Base-by-base conservation (phyloP, 2,888 invertebrate genomes). In the Notocelia uddmanniana region DNA sequence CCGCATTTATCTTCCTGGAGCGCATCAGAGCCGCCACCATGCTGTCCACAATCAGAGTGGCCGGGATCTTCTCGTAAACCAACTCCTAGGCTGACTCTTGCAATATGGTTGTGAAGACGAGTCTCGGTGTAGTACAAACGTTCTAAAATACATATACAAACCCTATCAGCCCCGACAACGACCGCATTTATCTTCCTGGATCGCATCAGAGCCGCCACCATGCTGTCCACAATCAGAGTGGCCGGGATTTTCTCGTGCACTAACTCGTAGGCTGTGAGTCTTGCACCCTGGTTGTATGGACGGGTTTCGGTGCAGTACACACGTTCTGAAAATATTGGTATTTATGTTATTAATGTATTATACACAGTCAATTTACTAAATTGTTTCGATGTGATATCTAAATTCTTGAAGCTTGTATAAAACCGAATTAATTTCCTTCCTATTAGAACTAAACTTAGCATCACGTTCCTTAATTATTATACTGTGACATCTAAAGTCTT, bases 161-260 rank as follows among this genome's bases (percentile, higher is more conserved):
- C 98, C 86, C 99, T 95, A 88, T 99, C 99, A 60, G 99, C 99
- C 19, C 99, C 99, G 21, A 99, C 98, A n/a, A 99, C 96, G 9
- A 99, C 98, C 0, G 98, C 99, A 45, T 96, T 96, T 73, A 99
- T 96, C 76, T 96, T 95, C 83, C 96, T 95, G 15, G 95, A 95
- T 78, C 96, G 96, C 97, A 99, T 97, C 59, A 99, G 94, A 19
- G 98, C 97, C 5, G 98, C 97, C 2, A 98, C 99, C 97, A 98
- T 98, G 85, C 97, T 97, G 88, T 99, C 99, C 82, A 98, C 97
- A 75, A 99, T 96, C 67, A 99, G 93, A 0, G 98, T 98, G 31
- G 97, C 96, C 3, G 99, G 98, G 79, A 99, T 97, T 86, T 97
- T 96, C 81, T 98, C 98, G 80, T 98, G 97, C 2, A 98, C 97